Evolutionary conservation across 1,140 invertebrate genomes (phyloP), one percentile per base, ranked within the genome.

Genomic region (Chelonus insularis): DNA sequence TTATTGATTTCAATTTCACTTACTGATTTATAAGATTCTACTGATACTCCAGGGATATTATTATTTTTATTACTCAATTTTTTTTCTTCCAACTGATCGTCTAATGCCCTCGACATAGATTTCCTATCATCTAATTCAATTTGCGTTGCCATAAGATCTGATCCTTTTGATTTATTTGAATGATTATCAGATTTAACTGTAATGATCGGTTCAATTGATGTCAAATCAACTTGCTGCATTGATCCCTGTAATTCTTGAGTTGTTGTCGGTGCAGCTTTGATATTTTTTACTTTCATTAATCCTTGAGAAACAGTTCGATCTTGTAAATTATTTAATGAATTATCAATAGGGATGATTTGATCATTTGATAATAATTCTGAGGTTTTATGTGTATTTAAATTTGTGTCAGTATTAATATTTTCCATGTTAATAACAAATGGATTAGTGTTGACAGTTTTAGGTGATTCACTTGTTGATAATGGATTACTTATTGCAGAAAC

Each of bases 1-100:
- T 69, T 72, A 4, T 76, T 70, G 45, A 76, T 57, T 20, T 64
- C 69, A 1, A 69, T 37, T 57, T 74, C 72, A 1, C 64, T 12
- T 9, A 67, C 29, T 6, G 69, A 45, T 34, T 70, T 68, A 29
- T 72, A 72, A 20, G 61, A 70, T 14, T 71, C 65, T 61, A 72
- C 68, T 4, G 63, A 67, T 8, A 72, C 60, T 11, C 68, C 57
- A 3, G 68, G 71, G 12, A 70, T 72, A 4, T 66, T 61, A 7
- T 56, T 67, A 45, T 48, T 57, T 34, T 68, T 67, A 8, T 60
- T 65, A 48, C 65, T 52, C 55, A 6, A 29, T 41, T 18, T 60
- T 25, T 4, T 41, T 52, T 25, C 20, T 45, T 14, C 16, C 29
- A 50, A 41, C 4, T 39, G 18, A 4, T 43, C 32, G 4, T 43